A percentile compares a stretch with the other conserved stretches of the same genome.
Conservation (phyloP, 2,113 vertebrate species). For the Sinosuthora webbiana region DNA sequence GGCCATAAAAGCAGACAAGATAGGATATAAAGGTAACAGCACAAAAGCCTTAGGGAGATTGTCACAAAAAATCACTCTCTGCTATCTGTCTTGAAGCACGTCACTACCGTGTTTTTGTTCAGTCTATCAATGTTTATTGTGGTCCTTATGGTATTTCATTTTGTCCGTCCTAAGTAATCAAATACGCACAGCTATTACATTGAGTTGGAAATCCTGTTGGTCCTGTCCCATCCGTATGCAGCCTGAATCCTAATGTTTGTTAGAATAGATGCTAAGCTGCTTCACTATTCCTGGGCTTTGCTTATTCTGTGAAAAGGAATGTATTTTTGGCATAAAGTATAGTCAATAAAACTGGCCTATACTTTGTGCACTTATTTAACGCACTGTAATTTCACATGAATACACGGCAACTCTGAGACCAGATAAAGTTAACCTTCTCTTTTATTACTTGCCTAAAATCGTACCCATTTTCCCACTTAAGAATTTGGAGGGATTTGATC, state of each 20-base stretch:
- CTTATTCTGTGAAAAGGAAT: constrained; percentile 93
- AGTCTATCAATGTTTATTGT: constrained; percentile 94
- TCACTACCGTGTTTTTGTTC: constrained; percentile 96
- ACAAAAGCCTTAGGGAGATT: constrained; percentile 94
- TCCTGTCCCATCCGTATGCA: constrained; percentile 88
- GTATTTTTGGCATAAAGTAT: constrained; percentile 88
- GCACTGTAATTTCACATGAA: constrained; percentile 98
- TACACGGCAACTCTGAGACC: constrained; percentile 78
- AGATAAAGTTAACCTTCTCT: constrained; percentile 73
- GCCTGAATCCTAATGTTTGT: constrained; percentile 91
- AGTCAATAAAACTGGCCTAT: constrained; percentile 79
- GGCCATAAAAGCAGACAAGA: constrained; percentile 91
- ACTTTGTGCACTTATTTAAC: constrained; percentile 83
- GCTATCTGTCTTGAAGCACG: constrained; percentile 97
- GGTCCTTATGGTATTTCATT: constrained; percentile 90
- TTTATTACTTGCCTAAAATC: constrained; percentile 46
- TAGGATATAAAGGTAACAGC: constrained; percentile 91
- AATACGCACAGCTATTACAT: constrained; percentile 85
- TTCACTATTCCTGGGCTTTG: constrained; percentile 89
- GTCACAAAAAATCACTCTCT: constrained; percentile 91
- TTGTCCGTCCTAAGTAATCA: constrained; percentile 90
- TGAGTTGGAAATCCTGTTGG: constrained; percentile 83
- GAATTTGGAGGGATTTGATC: constrained; percentile 66
- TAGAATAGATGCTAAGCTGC: constrained; percentile 92
- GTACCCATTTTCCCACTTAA: constrained; percentile 8